Evolutionary conservation across 2,113 vertebrate species (phyloP).

Genomic region (Pithys albifrons): DNA sequence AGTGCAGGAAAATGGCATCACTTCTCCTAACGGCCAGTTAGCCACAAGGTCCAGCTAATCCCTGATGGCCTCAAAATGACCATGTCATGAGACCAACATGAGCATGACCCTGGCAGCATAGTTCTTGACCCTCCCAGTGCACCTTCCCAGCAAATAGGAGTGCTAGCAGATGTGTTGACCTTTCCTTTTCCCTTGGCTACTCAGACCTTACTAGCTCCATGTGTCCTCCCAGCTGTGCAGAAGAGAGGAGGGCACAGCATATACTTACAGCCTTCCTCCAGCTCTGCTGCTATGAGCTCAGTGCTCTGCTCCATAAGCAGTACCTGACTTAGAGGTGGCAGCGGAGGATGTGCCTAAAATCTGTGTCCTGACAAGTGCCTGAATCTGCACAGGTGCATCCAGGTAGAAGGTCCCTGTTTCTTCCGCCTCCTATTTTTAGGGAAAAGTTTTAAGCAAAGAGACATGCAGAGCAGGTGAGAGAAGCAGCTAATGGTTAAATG

Average conservation of each 20-base stretch:
- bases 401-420: neutral
- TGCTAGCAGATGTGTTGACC: neutral
- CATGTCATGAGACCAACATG: neutral
- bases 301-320: neutral
- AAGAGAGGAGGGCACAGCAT: neutral
- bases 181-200: neutral
- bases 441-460: neutral
- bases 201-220: neutral
- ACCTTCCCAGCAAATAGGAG: neutral
- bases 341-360: neutral
- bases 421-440: neutral
- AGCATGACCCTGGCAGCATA: neutral
- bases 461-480: neutral
- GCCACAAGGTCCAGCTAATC: neutral
- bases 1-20: neutral
- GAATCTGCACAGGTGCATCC: neutral
- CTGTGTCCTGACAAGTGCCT: neutral
- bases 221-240: neutral
- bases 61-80: neutral
- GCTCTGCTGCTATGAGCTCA: neutral
- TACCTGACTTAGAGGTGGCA: neutral
- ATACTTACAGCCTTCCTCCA: neutral
- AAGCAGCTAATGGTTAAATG: neutral
- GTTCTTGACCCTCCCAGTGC: neutral
- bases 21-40: neutral